Evolutionary conservation across 2,888 invertebrate genomes (phyloP), one percentile per base, ranked within the genome.

Genomic region (Cheilosia scutellata): DNA sequence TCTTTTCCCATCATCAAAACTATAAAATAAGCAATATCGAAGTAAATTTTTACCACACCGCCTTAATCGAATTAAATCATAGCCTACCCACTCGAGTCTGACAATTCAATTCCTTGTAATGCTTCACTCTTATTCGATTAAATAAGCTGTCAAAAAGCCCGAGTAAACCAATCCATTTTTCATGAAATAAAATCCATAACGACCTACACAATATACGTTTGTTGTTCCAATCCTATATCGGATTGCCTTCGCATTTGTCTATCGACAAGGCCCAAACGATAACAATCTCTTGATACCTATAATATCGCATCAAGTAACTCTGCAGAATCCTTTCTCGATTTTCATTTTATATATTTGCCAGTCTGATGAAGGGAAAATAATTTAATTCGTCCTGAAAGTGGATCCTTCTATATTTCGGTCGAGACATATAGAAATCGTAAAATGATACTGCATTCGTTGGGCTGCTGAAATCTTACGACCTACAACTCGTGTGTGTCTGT

Each of bases 361-460:
- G 68, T 51, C 42, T 58, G 66, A 77, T 68, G 25, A 33, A 60
- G 53, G 16, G 63, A 55, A 75, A 60, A 75, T 55, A 47, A 66
- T 76, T 40, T 5, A 13, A 20, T 27, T 31, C 20, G 7, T 57
- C 51, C 47, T 49, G 49, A 49, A 76, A 76, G 7, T 76, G 58
- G 66, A 66, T 76, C 51, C 66, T 51, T n/a, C 13, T 7, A 51
- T 4, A 51, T 25, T 27, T 13, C 5, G 57, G 20, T 33, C 47
- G 25, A 13, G 31, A 16, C 31, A 63, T 40, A 37, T 4, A 47
- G 42, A 33, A 20, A 33, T 78, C 71, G 13, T 78, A 71, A 78
- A 78, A 65, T 65, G 47, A 71, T 78, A 71, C 65, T 71, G 63
- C 57, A 78, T 71, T 57, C 57, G 57, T 57, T 78, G 47, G 31